Evolutionary conservation across 2,797 vertebrate genomes (phyloP).

Genomic region (Spondyliosoma cantharus): DNA sequence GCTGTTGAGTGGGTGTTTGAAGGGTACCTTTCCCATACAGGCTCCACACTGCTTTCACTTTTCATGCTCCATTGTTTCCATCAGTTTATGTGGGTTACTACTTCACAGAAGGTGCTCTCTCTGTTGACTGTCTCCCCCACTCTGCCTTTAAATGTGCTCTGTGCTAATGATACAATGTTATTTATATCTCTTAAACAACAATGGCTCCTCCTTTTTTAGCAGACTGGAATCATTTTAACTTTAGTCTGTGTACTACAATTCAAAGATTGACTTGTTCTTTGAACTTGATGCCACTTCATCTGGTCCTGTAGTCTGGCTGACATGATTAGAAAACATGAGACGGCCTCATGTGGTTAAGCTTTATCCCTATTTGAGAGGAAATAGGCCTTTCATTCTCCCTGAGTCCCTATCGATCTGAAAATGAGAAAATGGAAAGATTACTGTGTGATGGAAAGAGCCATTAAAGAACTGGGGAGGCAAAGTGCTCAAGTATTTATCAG

Average conservation of each 20-base stretch:
- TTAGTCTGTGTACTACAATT: slow-evolving; percentile 43
- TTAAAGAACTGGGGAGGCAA: slow-evolving; percentile 61
- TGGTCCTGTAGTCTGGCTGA: slow-evolving; percentile 62
- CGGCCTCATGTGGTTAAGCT: slow-evolving; percentile 67
- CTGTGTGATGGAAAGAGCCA: slow-evolving; percentile 74
- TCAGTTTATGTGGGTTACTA: slow-evolving; percentile 54
- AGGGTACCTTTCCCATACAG: slow-evolving; percentile 44
- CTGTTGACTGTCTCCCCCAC: slow-evolving; percentile 40
- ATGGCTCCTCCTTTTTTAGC: slow-evolving; percentile 43
- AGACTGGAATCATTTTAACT: slow-evolving; percentile 41
- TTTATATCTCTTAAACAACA: slow-evolving; percentile 61
- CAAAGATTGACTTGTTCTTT: slow-evolving; percentile 59
- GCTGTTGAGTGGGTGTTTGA: slow-evolving; percentile 50
- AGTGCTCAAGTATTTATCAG: slow-evolving; percentile 69
- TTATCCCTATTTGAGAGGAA: slow-evolving; percentile 78
- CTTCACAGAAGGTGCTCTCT: slow-evolving; percentile 42
- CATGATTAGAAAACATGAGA: slow-evolving; percentile 78
- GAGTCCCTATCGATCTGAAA: slow-evolving; percentile 76
- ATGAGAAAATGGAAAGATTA: slow-evolving; percentile 80
- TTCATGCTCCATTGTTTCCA: slow-evolving; percentile 49
- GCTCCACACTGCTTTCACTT: slow-evolving; percentile 43
- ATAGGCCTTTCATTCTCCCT: slow-evolving; percentile 75
- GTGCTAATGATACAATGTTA: slow-evolving; percentile 62
- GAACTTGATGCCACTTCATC: slow-evolving; percentile 56
- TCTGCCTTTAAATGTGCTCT: slow-evolving; percentile 41